Evolutionary conservation across 1,140 invertebrate genomes (phyloP), one percentile per base, ranked within the genome.

Genomic region (Reticulitermes speratus): DNA sequence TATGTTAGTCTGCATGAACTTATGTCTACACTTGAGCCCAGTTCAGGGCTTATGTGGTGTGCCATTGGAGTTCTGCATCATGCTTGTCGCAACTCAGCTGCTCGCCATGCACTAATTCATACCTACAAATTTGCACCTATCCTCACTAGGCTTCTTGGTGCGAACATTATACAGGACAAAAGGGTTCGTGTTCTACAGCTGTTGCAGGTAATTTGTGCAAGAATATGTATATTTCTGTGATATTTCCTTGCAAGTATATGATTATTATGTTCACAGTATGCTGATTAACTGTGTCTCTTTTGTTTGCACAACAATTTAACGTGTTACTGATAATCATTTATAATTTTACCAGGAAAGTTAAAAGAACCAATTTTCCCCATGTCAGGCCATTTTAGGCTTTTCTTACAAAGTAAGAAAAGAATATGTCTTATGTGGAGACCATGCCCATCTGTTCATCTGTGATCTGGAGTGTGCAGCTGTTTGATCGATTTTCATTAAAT

Each of bases 71-170:
- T 95, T 59, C 89, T 96, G 59, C 90, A 93, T 87, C 92, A 92
- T 85, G 93, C 93, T 38, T 93, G 93, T 87, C 92, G 92, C 82
- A 95, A 95, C 89, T 89, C 92, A 11, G 91, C 91, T 86, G 93
- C 94, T 32, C 91, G 93, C 88, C 90, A 93, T 88, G 92, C 92
- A 30, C 90, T 96, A 0, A 94, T 94, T 52, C 93, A 95, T 86
- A 95, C 93, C 6, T 95, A 95, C 87, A 94, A 94, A 91, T 96
- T 95, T 89, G 90, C 94, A 88, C 94, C 94, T 44, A 92, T 94
- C 86, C 89, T 96, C 23, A 91, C 94, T 19, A 91, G 92, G 87
- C 88, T 95, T 59, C 89, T 95, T n/a, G 91, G 90, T 88, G 89
- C 91, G 85, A 89, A 92, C 45, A 90, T 93, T 86, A 91, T 90